Evolutionary conservation across 2,888 invertebrate species (phyloP), one percentile per base, ranked within the genome.

Genomic region (Melolontha melolontha): DNA sequence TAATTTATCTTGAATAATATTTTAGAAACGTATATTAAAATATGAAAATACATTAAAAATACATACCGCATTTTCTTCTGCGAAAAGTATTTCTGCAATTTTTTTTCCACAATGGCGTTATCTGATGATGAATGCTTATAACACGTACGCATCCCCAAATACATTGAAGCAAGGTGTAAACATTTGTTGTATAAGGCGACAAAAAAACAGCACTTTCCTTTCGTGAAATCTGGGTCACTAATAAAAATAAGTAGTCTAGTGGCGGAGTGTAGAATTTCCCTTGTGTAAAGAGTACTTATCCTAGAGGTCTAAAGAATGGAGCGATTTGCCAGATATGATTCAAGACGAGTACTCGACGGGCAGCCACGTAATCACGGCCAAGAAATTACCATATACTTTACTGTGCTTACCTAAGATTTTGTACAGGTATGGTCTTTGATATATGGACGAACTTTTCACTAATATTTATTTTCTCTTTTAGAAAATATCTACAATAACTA

Each of bases 181-280:
- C 22, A 22, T 54, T 34, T 17, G 54, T 14, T 54, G 62, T 62
- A 14, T 34, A 34, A 17, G 44, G 44, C 34, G 62, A 1, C 17
- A 29, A 11, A 64, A 34, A 29, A 34, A 29, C 12, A 5, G n/a
- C 54, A 39, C 54, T 54, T 54, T 2, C 40, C 40, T 54, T 17
- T 41, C 54, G 14, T 39, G 40, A 17, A 54, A 68, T 68, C 44
- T 68, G 39, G 68, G 68, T 64, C 64, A 68, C 68, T 68, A 68
- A 68, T 68, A 68, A 63, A 64, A 68, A 64, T 64, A 68, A 68
- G 68, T 68, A 54, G 52, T 54, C 54, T 54, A 54, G 54, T n/a
- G 17, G 54, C 40, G 55, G 64, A 51, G 59, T 11, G 42, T 34
- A 34, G 41, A 50, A 64, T 64, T 68, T 68, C 54, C 64, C 68